Conservation (phyloP, 2,888 invertebrate genomes). For the Lampropteryx suffumata region DNA sequence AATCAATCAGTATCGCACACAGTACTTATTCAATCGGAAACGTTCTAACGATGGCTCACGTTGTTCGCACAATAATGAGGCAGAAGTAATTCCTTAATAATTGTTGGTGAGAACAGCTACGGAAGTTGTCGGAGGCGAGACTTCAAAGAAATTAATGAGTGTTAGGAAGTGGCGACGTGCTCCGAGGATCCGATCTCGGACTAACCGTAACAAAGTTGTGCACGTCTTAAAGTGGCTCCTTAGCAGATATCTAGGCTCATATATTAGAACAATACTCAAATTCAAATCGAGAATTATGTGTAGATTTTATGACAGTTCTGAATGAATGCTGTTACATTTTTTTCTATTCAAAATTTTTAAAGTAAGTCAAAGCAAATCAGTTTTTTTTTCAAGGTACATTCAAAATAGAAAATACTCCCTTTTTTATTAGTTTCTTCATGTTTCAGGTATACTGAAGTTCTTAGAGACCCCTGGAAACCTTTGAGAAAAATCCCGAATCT, state of each 20-base stretch:
- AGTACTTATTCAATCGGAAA: constrained; percentile 54
- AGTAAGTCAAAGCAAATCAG: no score
- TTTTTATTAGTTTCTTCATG: no score
- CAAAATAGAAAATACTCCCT: no score
- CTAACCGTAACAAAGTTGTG: constrained; percentile 79
- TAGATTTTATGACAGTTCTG: no score
- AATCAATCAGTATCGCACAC: constrained; percentile 48
- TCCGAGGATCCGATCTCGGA: constrained; percentile 71
- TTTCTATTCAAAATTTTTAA: no score
- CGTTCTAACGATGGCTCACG: constrained; percentile 50
- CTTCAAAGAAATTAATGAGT: constrained; percentile 82
- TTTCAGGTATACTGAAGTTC: no score
- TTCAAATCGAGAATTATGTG: no score
- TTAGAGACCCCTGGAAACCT: no score
- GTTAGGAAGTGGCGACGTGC: constrained; percentile 79
- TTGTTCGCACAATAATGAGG: constrained; percentile 64
- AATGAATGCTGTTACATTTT: no score
- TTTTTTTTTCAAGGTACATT: no score
- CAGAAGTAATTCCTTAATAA: constrained; percentile 75
- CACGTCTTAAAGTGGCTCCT: constrained; percentile 1
- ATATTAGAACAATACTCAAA: no score
- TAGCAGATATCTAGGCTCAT: neutral
- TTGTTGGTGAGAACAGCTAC: constrained; percentile 67
- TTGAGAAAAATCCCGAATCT: no score
- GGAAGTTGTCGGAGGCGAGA: constrained; percentile 70